Conservation (phyloP, 2,113 vertebrate genomes). For the Gallinago jamesoni region DNA sequence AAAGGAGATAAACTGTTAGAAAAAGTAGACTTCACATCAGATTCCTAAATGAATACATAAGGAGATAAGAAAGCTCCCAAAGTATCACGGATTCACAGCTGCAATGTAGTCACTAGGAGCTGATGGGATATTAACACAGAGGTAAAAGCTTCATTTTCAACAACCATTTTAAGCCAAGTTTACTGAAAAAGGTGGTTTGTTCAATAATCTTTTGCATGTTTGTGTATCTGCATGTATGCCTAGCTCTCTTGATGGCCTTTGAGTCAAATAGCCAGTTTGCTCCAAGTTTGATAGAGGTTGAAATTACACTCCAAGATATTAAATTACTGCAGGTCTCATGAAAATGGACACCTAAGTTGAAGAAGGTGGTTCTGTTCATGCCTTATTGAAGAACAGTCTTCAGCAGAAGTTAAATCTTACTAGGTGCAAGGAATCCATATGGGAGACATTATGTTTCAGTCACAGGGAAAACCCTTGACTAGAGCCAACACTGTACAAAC, state of each 20-base stretch:
- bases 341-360: background rate
- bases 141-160: background rate
- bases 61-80: background rate
- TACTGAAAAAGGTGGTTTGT: background rate
- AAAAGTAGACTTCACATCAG: background rate
- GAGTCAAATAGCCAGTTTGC: background rate
- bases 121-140: background rate
- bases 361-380: background rate
- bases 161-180: background rate
- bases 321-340: background rate
- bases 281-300: background rate
- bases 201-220: background rate
- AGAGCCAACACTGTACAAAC: background rate
- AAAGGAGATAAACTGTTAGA: background rate
- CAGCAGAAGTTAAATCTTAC: background rate
- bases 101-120: background rate
- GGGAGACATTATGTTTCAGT: background rate
- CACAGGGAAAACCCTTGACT: rapidly evolving
- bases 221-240: background rate
- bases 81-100: background rate
- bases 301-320: background rate
- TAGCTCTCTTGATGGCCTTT: background rate
- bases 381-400: background rate
- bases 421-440: background rate
- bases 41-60: background rate